Evolutionary conservation across 2,113 vertebrate species (phyloP), one percentile per base, ranked within the genome.

Genomic region (Setophaga petechia): DNA sequence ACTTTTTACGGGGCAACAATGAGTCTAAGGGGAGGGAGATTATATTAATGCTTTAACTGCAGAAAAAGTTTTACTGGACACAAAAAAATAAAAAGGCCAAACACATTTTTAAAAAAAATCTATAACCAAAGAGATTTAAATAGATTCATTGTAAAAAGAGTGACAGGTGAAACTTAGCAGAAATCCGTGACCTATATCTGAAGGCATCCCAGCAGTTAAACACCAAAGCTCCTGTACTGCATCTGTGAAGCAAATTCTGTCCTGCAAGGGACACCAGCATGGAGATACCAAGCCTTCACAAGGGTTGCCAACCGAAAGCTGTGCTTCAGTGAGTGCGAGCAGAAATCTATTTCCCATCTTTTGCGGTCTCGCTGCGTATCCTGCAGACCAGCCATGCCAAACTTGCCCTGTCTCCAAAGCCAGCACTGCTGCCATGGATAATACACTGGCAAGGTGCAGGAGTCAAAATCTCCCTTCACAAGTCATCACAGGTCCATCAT

Each of bases 341-440:
- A 67, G 23, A 43, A 63, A 63, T 28, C 8, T 35, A 7, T 58
- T 81, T 66, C 15, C 6, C 15, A 18, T 44, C 11, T 63, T 51
- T 14, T 5, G 1, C 35, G 6, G 0, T 44, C 19, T 76, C 8
- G 6, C 13, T 8, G 31, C 20, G 11, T 10, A 23, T 15, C 15
- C 25, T 51, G 9, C 11, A 18, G 30, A 28, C 10, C 11, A 41
- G 1, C 2, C 2, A 0, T 10, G 4, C 73, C n/a, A 76, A 84
- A 76, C 4, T 57, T 54, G 4, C 8, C 15, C 4, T 35, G 2
- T 25, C 30, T 52, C n/a, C 1, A 3, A 73, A 84, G 3, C 7
- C 51, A 69, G 15, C 17, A 25, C 11, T 7, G 0, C 16, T 49
- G 24, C 27, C 11, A 5, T 9, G n/a, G 12, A 44, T 18, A 4